Evolutionary conservation across 1,140 invertebrate species (phyloP).

Genomic region (Drosophila pruinosa): DNA sequence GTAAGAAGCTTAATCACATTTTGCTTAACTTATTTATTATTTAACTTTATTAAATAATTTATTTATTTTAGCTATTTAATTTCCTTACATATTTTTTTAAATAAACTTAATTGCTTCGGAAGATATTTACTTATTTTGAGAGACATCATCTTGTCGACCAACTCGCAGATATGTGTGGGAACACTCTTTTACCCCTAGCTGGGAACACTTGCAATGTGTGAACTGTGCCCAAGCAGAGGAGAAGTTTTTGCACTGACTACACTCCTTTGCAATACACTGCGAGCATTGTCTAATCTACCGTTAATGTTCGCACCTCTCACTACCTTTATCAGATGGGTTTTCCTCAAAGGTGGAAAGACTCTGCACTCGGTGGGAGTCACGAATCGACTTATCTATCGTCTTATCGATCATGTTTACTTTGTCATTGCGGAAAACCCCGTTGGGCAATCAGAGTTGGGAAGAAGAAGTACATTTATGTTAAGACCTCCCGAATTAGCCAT

Average conservation of each 20-base stretch:
- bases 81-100: too few relatives aligned
- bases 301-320: background rate
- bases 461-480: background rate
- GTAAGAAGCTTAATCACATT: too few relatives aligned
- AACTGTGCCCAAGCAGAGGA: background rate
- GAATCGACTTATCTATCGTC: conserved; percentile 16
- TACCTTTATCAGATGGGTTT: background rate
- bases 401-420: conserved; percentile 10
- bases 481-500: background rate
- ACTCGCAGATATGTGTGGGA: background rate
- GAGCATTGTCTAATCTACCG: background rate
- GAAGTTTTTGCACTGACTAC: background rate
- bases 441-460: background rate
- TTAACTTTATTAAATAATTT: too few relatives aligned
- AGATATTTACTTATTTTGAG: background rate
- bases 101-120: too few relatives aligned
- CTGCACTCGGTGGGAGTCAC: background rate
- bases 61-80: background rate
- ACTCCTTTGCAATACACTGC: background rate
- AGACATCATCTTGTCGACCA: background rate
- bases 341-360: background rate
- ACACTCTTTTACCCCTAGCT: conserved; percentile 1
- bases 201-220: background rate
- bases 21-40: too few relatives aligned
- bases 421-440: conserved; percentile 29